Evolutionary conservation across 2,113 vertebrate species (phyloP).

Genomic region (Castor canadensis): DNA sequence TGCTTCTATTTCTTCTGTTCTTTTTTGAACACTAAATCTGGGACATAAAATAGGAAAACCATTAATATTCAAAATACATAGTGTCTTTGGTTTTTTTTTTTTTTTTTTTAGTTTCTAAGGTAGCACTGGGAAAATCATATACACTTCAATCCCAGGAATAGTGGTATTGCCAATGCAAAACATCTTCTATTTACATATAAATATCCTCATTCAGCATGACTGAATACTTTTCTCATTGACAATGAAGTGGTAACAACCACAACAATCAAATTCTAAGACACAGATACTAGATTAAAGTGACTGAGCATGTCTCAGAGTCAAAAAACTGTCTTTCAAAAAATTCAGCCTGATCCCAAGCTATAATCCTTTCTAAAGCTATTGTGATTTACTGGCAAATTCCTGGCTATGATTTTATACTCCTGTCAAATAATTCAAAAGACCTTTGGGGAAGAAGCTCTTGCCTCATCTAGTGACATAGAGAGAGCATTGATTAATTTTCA

Average conservation of each 20-base stretch:
- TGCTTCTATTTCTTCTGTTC: slow-evolving; percentile 38
- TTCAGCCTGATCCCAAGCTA: slow-evolving; percentile 61
- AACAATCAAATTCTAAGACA: slow-evolving; percentile 80
- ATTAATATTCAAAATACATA: slow-evolving; percentile 59
- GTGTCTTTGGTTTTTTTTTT: slow-evolving; percentile 53
- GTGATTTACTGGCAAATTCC: slow-evolving; percentile 66
- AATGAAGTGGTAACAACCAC: slow-evolving; percentile 76
- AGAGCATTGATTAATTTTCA: slow-evolving; percentile 54
- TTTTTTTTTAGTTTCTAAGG: slow-evolving; percentile 51
- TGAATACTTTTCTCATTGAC: slow-evolving; percentile 80
- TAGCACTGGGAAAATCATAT: slow-evolving; percentile 74
- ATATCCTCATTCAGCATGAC: slow-evolving; percentile 82
- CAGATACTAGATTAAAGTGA: slow-evolving; percentile 81
- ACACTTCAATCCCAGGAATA: slow-evolving; percentile 74
- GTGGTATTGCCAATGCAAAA: slow-evolving; percentile 80
- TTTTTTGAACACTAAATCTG: slow-evolving; percentile 36
- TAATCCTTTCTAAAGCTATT: slow-evolving; percentile 70
- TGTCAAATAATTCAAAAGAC: slow-evolving; percentile 59
- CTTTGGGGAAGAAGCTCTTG: slow-evolving; percentile 47
- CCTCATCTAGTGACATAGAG: slow-evolving; percentile 12
- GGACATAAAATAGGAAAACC: neutral
- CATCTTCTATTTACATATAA: slow-evolving; percentile 84
- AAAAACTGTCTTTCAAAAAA: slow-evolving; percentile 77
- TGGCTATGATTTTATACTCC: slow-evolving; percentile 57
- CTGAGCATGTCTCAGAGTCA: slow-evolving; percentile 71